Percentiles rank a stretch among this genome's conserved stretches.
phyloP scores from a whole-genome alignment of 2,113 vertebrate species.

The Nesoenas mayeri region DNA sequence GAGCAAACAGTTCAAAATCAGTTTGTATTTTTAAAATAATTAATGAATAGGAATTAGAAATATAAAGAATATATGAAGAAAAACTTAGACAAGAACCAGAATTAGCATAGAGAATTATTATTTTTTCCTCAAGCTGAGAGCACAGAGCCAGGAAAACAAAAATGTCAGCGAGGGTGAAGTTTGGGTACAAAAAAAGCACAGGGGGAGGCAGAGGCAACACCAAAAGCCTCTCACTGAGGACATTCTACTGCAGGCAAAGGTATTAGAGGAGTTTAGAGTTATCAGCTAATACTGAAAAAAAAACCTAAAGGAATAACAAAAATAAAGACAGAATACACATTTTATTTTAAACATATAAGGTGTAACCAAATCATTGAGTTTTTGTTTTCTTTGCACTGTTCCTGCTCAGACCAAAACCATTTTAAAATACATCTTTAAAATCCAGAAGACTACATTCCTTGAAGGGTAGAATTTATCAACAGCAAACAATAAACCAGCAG shows the following conservation, averaged over 20 bases:
- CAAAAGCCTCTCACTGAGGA: background rate
- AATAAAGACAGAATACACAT: background rate
- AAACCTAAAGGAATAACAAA: background rate
- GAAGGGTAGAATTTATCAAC: constrained; percentile 28
- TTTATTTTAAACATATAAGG: background rate
- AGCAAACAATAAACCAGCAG: background rate
- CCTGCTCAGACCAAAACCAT: background rate
- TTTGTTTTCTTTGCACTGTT: background rate
- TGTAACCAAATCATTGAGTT: background rate
- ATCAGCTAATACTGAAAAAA: background rate
- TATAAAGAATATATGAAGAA: background rate
- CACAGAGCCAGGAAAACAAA: background rate
- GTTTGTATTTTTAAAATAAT: background rate
- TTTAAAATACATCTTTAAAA: constrained; percentile 19
- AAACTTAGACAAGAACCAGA: background rate
- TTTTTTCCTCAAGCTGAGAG: background rate
- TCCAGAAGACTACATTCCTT: background rate
- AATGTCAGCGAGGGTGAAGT: background rate
- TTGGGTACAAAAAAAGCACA: background rate
- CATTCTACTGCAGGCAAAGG: background rate
- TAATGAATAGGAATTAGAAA: background rate
- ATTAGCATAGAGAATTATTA: background rate
- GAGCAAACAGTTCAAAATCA: background rate
- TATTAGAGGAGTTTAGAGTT: background rate
- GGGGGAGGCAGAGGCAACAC: background rate